Evolutionary conservation across 2,888 invertebrate species (phyloP).

Genomic region (Troides helena): DNA sequence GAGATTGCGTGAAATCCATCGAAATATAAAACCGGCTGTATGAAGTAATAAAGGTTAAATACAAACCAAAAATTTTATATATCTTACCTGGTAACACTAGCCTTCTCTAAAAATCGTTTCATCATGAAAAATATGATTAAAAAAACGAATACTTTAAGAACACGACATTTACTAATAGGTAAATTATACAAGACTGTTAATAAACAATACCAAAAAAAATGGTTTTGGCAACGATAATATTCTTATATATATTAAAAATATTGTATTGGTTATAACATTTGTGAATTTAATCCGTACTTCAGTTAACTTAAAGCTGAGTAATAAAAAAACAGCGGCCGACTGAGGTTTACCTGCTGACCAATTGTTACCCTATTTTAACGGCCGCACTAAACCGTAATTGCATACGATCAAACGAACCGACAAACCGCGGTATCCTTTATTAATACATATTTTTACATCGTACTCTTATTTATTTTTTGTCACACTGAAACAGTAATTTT

Average conservation of each 20-base stretch:
- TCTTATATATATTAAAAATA: no score
- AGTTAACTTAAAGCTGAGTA: constrained; percentile 34
- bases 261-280: background rate
- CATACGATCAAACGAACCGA: constrained; percentile 69
- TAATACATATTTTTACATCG: background rate
- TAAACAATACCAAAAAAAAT: no score
- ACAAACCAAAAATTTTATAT: background rate
- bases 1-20: constrained; percentile 10
- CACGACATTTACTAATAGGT: no score
- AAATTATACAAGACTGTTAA: no score
- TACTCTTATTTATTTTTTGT: constrained; percentile 1
- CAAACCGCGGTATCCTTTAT: constrained; percentile 44
- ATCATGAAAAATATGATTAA: no score
- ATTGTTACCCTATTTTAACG: constrained; percentile 66
- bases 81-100: background rate
- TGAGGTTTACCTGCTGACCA: constrained; percentile 66
- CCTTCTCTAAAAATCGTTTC: no score
- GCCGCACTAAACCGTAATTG: constrained; percentile 73
- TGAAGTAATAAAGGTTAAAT: background rate
- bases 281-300: background rate
- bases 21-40: background rate
- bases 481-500: no score
- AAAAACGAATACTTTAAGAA: no score
- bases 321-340: constrained; percentile 53
- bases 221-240: no score